These are phyloP conservation scores for Casuarius casuarius DNA, from an alignment of 2,113 vertebrate genomes.

Conservation along the genomic window DNA sequence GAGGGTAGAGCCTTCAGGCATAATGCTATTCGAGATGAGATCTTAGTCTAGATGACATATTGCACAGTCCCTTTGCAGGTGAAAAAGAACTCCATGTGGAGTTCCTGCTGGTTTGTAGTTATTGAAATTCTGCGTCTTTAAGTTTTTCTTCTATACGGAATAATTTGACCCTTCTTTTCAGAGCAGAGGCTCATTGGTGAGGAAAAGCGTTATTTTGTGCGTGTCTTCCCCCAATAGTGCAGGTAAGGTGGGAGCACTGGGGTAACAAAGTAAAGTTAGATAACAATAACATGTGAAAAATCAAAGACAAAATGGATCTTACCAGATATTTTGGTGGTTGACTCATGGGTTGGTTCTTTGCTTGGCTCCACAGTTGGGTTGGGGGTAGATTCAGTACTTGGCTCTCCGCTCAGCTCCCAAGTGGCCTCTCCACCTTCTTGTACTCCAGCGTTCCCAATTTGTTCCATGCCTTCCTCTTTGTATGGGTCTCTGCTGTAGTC, in stretches of 20 bases:
- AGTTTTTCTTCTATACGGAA: not conserved
- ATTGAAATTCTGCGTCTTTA: not conserved
- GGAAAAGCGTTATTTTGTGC: not conserved
- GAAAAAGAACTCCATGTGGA: not conserved
- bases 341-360: not conserved
- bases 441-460: not conserved
- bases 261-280: not conserved
- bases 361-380: not conserved
- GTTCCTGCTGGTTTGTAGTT: not conserved
- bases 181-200: not conserved
- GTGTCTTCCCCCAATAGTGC: not conserved
- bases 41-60: not conserved
- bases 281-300: not conserved
- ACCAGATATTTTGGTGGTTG: not conserved
- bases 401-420: not conserved
- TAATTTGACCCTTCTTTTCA: not conserved
- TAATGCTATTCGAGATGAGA: not conserved
- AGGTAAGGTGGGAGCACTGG: not conserved
- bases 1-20: not conserved
- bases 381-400: not conserved
- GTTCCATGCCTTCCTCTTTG: not conserved
- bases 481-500: not conserved
- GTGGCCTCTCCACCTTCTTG: not conserved
- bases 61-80: not conserved
- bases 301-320: not conserved